Conservation (phyloP, 2,113 vertebrate genomes). For the Saccopteryx leptura region DNA sequence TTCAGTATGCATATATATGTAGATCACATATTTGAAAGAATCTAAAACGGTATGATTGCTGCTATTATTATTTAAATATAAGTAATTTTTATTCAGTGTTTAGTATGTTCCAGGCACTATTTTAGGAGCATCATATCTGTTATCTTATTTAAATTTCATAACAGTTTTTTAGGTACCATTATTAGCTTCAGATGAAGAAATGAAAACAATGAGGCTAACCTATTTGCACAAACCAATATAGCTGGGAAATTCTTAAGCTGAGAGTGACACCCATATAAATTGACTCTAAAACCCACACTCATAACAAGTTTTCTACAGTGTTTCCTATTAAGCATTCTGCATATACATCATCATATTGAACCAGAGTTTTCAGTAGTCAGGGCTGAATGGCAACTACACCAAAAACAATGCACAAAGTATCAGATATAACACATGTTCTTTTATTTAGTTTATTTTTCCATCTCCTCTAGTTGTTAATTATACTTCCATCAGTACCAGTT, state of each 20-base stretch:
- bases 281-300: background rate
- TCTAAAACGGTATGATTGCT: background rate
- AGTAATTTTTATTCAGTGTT: background rate
- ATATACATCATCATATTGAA: background rate
- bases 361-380: background rate
- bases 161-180: background rate
- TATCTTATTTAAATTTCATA: slow-evolving; percentile 47
- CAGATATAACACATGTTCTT: background rate
- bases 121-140: background rate
- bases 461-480: background rate
- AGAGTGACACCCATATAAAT: background rate
- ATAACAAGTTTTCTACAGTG: background rate
- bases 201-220: background rate
- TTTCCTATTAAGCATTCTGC: background rate
- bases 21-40: slow-evolving; percentile 5
- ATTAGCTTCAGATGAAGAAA: slow-evolving; percentile 15
- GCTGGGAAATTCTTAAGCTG: background rate
- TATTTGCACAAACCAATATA: background rate
- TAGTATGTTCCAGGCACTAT: background rate
- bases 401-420: background rate
- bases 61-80: background rate
- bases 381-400: background rate
- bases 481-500: background rate
- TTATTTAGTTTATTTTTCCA: background rate
- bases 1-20: background rate